Conservation (phyloP, 2,113 vertebrate species). For the Callopanchax toddi region DNA sequence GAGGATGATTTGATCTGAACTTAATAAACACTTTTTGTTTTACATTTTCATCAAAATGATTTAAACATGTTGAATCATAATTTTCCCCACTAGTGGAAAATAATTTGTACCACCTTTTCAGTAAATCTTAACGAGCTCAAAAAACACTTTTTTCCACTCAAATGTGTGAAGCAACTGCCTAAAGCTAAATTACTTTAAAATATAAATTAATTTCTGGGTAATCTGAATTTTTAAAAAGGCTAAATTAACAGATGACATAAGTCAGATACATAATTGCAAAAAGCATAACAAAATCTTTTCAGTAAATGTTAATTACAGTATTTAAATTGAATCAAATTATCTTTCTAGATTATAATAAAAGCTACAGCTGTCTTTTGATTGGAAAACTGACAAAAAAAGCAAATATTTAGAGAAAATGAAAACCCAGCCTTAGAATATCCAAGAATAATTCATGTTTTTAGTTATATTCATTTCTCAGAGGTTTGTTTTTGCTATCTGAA, state of each 20-base stretch:
- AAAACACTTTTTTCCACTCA: not conserved
- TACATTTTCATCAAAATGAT: not conserved
- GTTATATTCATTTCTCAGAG: not conserved
- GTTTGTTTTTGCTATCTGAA: slow-evolving; percentile 10
- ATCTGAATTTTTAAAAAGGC: not conserved
- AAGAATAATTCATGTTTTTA: not conserved
- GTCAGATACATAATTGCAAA: no score
- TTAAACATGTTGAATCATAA: not conserved
- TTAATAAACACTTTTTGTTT: not conserved
- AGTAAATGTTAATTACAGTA: no score
- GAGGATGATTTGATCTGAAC: not conserved
- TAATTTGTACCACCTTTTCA: not conserved
- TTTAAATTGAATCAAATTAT: no score
- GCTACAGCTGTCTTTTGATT: no score
- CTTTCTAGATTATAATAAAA: no score
- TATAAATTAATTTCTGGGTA: no score
- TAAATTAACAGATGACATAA: not conserved
- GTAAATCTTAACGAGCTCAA: not conserved
- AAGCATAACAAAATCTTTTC: no score
- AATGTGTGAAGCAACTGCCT: not conserved
- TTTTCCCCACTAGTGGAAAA: not conserved
- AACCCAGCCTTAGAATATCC: no score
- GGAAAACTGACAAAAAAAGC: no score
- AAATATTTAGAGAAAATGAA: no score
- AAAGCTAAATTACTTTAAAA: not conserved